These are phyloP conservation scores for Parapristionchus giblindavisi DNA, from an alignment of 2,888 invertebrate genomes.

Conservation along the genomic window DNA sequence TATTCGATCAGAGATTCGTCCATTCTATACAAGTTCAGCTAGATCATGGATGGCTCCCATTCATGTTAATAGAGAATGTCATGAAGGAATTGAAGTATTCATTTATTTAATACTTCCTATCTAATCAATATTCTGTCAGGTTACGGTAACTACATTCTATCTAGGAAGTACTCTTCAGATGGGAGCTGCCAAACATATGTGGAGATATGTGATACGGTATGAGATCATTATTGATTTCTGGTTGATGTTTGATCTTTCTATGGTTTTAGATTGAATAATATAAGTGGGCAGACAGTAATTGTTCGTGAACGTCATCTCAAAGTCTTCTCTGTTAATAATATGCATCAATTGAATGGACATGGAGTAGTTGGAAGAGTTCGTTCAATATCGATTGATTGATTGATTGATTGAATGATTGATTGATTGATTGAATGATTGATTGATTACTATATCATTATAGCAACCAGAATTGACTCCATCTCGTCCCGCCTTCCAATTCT, in stretches of 20 bases:
- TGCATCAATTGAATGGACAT: conserved; percentile 58
- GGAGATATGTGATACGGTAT: conserved; percentile 92
- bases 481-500: conserved; percentile 61
- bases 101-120: background rate
- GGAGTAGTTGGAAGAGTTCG: conserved; percentile 56
- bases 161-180: conserved; percentile 80
- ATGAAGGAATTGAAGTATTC: conserved; percentile 37
- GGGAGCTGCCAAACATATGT: conserved; percentile 74
- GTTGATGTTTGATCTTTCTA: no score
- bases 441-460: conserved; percentile 37
- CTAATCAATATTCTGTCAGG: conserved; percentile 73
- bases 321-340: conserved; percentile 60
- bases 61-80: conserved; percentile 47
- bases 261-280: conserved; percentile 69
- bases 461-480: conserved; percentile 56
- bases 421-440: background rate
- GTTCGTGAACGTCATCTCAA: conserved; percentile 53
- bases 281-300: conserved; percentile 39
- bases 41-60: conserved; percentile 55
- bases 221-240: no score
- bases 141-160: conserved; percentile 93
- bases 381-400: background rate
- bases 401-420: background rate
- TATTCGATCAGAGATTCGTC: conserved; percentile 26
- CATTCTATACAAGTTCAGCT: conserved; percentile 48